phyloP scores from a whole-genome alignment of 2,888 invertebrate species.

The Hemicrepidius hirtus region DNA sequence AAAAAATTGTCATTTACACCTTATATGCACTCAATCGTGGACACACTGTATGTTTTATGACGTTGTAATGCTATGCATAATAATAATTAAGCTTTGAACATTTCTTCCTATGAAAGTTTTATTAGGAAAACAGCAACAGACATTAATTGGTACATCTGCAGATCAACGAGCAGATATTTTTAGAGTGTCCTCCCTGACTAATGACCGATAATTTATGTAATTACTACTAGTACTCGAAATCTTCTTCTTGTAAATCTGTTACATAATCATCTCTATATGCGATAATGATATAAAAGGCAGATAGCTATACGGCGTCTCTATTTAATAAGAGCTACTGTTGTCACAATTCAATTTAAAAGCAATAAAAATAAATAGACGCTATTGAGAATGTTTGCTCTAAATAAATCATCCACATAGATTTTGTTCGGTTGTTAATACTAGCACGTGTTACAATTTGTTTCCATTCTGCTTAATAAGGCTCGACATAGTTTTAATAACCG shows the following conservation, averaged over 20 bases:
- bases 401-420: constrained; percentile 41
- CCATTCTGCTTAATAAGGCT: no score
- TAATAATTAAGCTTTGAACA: not conserved
- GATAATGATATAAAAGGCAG: constrained; percentile 31
- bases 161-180: constrained; percentile 29
- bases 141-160: constrained; percentile 37
- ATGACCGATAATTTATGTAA: constrained; percentile 43
- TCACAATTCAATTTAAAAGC: constrained; percentile 50
- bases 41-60: no score
- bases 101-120: no score
- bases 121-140: not conserved
- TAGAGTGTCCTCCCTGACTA: constrained; percentile 31
- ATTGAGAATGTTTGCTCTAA: constrained; percentile 41
- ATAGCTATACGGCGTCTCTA: constrained; percentile 27
- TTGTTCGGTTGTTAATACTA: constrained; percentile 9
- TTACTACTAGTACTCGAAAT: constrained; percentile 27
- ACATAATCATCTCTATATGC: constrained; percentile 31
- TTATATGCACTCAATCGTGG: no score
- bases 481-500: no score
- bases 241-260: constrained; percentile 31
- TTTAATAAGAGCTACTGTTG: constrained; percentile 36
- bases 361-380: constrained; percentile 46
- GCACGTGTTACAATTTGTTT: constrained; percentile 27
- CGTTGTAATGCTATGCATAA: no score
- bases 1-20: no score